Evolutionary conservation across 2,797 vertebrate species (phyloP).

Genomic region (Dendrocincla fuliginosa): DNA sequence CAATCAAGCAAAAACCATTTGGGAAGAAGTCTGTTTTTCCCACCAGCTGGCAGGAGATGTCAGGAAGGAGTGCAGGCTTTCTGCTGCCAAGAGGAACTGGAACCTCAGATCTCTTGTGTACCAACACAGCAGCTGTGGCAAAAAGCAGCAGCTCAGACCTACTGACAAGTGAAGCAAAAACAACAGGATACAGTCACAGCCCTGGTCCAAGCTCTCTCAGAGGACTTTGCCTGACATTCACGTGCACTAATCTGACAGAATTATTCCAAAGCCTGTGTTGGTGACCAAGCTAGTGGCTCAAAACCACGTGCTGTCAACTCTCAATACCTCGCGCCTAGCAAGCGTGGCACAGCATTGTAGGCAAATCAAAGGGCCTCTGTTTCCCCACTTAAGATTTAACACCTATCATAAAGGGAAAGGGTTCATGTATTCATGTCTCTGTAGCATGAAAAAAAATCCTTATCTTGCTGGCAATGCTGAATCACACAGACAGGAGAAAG

Average conservation of each 20-base stretch:
- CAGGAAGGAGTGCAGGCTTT: not conserved
- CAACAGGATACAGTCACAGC: not conserved
- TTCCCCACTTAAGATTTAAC: not conserved
- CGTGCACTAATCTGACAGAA: not conserved
- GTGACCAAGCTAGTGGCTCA: fast-evolving
- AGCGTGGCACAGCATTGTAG: not conserved
- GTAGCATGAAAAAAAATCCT: not conserved
- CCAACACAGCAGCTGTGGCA: not conserved
- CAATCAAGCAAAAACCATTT: not conserved
- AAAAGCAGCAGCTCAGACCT: not conserved
- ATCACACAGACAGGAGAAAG: not conserved
- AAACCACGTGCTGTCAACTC: fast-evolving
- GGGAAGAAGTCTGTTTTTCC: conserved; percentile 52
- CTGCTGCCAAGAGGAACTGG: not conserved
- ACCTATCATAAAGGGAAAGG: not conserved
- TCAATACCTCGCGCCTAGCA: not conserved
- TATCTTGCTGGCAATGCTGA: not conserved
- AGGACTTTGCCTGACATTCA: not conserved
- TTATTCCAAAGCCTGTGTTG: not conserved
- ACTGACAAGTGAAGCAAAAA: not conserved
- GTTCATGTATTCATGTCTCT: not conserved
- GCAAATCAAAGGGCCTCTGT: not conserved
- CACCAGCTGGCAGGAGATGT: conserved; percentile 24
- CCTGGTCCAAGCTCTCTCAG: not conserved
- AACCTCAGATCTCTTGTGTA: not conserved